Evolutionary conservation across 1,140 invertebrate species (phyloP), one percentile per base, ranked within the genome.

Genomic region (Meloidogyne exigua): DNA sequence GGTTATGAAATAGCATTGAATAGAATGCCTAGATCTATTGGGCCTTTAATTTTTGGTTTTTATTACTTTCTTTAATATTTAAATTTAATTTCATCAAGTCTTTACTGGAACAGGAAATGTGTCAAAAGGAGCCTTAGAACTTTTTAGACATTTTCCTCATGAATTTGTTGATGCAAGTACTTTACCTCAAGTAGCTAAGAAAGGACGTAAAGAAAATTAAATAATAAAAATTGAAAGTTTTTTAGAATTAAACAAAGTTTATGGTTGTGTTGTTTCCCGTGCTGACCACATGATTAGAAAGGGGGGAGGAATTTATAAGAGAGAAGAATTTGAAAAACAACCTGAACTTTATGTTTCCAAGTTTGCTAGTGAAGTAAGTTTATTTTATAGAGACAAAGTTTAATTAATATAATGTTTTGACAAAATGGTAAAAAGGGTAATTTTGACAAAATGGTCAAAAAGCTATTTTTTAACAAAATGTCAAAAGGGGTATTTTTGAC

Each of bases 1-100:
- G 97, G 96, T 0, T 99, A 99, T 87, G 96, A 99, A 89, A 96
- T 99, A 62, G 92, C 96, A 0, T 88, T 99, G 42, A 95, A 95
- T 18, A 92, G 95, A 89, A 95, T 99, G 94, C 97, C 97, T 15
- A 94, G 95, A 26, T 98, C 96, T 0, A 92, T 99, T 72, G 97
- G 96, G 0, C 96, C 97, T 0, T 88, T 99, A 2, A 97, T 95
- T 0, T 97, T 99, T 89, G 72, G 72, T 73, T 21, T 62, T 42
- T 42, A n/a, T n/a, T n/a, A n/a, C n/a, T n/a, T 49, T 71, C 3
- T 7, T 21, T 28, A 23, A 15, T 39, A 32, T 28, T 64, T n/a
- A 12, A 36, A 13, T 10, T 21, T 18, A 23, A 10, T 21, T 39
- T 18, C 5, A 10, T 73, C 23, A n/a, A 73, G 93, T 99, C 1